phyloP scores from a whole-genome alignment of 2,888 invertebrate species.

The Megalurothrips usitatus region DNA sequence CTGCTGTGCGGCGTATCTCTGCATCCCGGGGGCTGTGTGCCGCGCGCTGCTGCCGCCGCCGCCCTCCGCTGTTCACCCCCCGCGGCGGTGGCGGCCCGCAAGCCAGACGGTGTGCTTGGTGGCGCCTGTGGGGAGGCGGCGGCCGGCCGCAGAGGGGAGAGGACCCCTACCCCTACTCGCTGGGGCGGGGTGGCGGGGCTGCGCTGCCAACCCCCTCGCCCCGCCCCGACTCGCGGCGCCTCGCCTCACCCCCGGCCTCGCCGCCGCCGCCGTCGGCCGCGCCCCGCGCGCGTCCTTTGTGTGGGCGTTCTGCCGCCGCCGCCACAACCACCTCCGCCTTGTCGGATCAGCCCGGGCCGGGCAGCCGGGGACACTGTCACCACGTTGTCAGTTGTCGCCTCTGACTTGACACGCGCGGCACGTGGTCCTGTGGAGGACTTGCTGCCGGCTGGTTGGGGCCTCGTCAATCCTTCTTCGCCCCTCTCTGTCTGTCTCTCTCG shows the following conservation, averaged over 20 bases:
- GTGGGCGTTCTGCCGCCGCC: neutral
- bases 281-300: neutral
- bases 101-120: neutral
- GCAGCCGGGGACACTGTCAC: too few relatives aligned
- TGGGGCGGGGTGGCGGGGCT: neutral
- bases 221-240: neutral
- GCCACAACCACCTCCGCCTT: neutral
- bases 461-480: too few relatives aligned
- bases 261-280: neutral
- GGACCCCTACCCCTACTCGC: neutral
- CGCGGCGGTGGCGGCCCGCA: too few relatives aligned
- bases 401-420: too few relatives aligned
- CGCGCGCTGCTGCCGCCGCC: neutral
- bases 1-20: too few relatives aligned
- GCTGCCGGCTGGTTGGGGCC: too few relatives aligned
- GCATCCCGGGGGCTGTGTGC: too few relatives aligned
- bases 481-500: too few relatives aligned
- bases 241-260: neutral
- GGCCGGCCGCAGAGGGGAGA: neutral
- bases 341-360: neutral
- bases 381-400: too few relatives aligned
- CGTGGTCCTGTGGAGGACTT: too few relatives aligned
- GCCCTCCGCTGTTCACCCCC: neutral
- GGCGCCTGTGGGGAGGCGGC: neutral
- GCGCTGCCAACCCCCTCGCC: too few relatives aligned